Evolutionary conservation across 2,797 vertebrate species (phyloP).

Genomic region (Hapalemur alaotrensis): DNA sequence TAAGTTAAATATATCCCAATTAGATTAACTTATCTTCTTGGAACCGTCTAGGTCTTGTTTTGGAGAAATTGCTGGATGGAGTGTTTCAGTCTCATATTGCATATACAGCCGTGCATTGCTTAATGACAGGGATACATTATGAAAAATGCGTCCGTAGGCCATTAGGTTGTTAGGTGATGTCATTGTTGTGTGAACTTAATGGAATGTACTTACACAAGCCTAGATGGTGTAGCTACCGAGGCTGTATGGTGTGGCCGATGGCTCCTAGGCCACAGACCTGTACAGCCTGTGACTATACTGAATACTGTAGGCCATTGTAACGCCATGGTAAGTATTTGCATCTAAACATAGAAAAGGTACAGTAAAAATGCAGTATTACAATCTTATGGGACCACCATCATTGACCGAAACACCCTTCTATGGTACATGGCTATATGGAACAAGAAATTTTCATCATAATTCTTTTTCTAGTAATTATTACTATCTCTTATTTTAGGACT

Average conservation of each 20-base stretch:
- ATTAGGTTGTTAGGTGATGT: neutral
- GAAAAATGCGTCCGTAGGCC: neutral
- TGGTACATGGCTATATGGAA: neutral
- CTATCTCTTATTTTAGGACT: neutral
- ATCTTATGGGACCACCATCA: neutral
- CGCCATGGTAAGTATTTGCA: neutral
- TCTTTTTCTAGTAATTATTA: neutral
- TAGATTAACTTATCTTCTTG: neutral
- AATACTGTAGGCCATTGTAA: neutral
- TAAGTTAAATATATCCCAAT: too few relatives aligned
- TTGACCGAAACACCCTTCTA: neutral
- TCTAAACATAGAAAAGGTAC: neutral
- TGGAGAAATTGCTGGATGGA: neutral
- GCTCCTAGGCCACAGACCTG: neutral
- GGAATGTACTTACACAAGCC: neutral
- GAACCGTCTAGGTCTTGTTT: neutral
- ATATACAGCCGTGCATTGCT: neutral
- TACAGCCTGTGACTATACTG: neutral
- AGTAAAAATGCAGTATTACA: neutral
- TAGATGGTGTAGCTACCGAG: neutral
- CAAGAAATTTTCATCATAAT: neutral
- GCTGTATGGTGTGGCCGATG: neutral
- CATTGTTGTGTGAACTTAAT: neutral
- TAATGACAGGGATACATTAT: neutral
- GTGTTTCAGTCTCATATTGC: neutral